Percentiles rank a stretch among this genome's conserved stretches.
phyloP scores from a whole-genome alignment of 1,140 invertebrate species.

The Zaprionus nigranus region DNA sequence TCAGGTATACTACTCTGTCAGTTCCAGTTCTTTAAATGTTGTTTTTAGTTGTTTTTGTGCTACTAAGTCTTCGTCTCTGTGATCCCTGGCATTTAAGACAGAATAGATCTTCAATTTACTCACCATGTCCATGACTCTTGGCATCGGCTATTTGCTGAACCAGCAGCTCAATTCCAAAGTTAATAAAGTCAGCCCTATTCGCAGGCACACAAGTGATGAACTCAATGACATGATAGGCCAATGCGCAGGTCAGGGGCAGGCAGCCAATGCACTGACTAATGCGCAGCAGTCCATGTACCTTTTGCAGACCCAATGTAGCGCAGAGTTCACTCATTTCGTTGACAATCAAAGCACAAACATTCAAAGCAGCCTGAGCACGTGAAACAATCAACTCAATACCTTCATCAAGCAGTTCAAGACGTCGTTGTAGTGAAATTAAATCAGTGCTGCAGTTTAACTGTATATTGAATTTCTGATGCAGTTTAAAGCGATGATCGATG shows the following conservation, averaged over 20 bases:
- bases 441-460: slow-evolving; percentile 49
- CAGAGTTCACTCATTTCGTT: slow-evolving; percentile 67
- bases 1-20: no score
- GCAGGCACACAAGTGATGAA: slow-evolving; percentile 58
- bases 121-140: slow-evolving; percentile 53
- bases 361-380: slow-evolving; percentile 60
- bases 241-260: slow-evolving; percentile 68
- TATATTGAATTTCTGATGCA: slow-evolving; percentile 62
- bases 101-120: not conserved
- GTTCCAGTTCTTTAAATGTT: no score
- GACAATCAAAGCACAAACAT: slow-evolving; percentile 65
- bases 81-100: no score
- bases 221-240: slow-evolving; percentile 67
- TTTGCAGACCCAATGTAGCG: slow-evolving; percentile 51
- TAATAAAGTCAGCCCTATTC: slow-evolving; percentile 67
- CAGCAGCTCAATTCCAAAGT: slow-evolving; percentile 69
- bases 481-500: slow-evolving; percentile 64
- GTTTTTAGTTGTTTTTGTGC: no score
- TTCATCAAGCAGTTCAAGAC: slow-evolving; percentile 56
- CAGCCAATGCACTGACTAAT: slow-evolving; percentile 68
- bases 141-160: slow-evolving; percentile 67
- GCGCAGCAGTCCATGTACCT: slow-evolving; percentile 59
- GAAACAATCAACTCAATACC: slow-evolving; percentile 69
- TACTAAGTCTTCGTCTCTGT: no score
- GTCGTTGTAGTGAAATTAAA: slow-evolving; percentile 45